Evolutionary conservation across 2,797 vertebrate species (phyloP), one percentile per base, ranked within the genome.

Genomic region (Thalassophryne amazonica): DNA sequence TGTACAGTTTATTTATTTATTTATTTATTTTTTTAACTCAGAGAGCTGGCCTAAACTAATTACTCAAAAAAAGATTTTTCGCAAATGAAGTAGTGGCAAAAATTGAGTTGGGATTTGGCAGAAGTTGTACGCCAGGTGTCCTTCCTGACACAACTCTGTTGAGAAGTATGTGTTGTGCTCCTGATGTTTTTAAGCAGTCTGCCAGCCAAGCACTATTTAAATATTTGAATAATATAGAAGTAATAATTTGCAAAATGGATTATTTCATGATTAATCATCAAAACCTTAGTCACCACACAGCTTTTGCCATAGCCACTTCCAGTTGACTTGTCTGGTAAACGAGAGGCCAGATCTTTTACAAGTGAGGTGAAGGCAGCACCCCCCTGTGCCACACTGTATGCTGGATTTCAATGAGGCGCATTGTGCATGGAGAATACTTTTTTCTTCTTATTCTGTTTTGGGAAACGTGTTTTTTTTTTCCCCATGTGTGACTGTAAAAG

Each of bases 401-500:
- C 53, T 57, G n/a, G n/a, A 53, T 60, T 72, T 80, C 79, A 84
- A 80, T 77, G 74, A 67, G 43, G 47, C 42, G 68, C 68, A 82
- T 82, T 84, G 74, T 85, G 68, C 54, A 40, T 8, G 17, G 42
- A 62, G 63, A 55, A 61, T n/a, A n/a, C n/a, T n/a, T n/a, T n/a
- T n/a, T n/a, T n/a, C n/a, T n/a, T 73, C 74, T 43, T 49, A 56
- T 53, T 39, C 60, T 86, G 83, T 86, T 84, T 86, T 86, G 77
- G 78, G 81, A 79, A 80, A 77, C 22, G 15, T 55, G 42, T 60
- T 67, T 66, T 59, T 25, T 34, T 28, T 41, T 51, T 33, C 59
- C 51, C n/a, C n/a, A n/a, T n/a, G n/a, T n/a, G n/a, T 60, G 48
- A 48, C 36, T 21, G 36, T 62, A 30, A 58, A 59, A 45, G 57